phyloP scores from a whole-genome alignment of 2,797 vertebrate species.

The Megalops cyprinoides region DNA sequence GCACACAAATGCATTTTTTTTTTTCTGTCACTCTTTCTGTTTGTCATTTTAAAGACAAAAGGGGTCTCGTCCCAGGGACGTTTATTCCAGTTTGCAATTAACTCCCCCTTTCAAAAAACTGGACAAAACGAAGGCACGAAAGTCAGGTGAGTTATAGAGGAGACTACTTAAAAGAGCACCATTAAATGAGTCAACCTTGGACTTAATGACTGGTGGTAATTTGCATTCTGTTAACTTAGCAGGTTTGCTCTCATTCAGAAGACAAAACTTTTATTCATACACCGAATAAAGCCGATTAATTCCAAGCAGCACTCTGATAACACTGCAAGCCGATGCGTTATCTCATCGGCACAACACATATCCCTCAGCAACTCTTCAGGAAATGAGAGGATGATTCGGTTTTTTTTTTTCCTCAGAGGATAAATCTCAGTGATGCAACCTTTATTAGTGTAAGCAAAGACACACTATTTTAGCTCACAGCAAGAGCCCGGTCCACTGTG shows the following conservation, averaged over 20 bases:
- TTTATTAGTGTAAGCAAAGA: constrained; percentile 1
- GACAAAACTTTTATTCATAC: constrained; percentile 41
- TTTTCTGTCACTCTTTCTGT: constrained; percentile 49
- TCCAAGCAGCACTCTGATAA: constrained; percentile 38
- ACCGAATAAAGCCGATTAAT: constrained; percentile 52
- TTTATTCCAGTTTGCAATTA: constrained; percentile 62
- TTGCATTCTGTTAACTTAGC: constrained; percentile 61
- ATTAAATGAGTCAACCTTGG: constrained; percentile 70
- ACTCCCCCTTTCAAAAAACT: constrained; percentile 67
- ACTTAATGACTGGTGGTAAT: constrained; percentile 49
- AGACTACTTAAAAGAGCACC: constrained; percentile 51
- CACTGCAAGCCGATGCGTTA: constrained; percentile 44
- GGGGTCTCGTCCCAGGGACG: constrained; percentile 51
- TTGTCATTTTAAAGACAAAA: constrained; percentile 52
- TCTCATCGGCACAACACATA: constrained; percentile 42
- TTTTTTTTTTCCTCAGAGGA: constrained; percentile 2
- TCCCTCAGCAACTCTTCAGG: constrained; percentile 35
- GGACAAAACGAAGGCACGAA: constrained; percentile 57
- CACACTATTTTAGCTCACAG: neutral
- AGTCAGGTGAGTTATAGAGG: constrained; percentile 36
- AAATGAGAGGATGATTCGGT: constrained; percentile 17
- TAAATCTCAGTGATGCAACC: constrained; percentile 35
- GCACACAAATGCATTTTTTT: constrained; percentile 35
- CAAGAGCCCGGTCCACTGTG: neutral
- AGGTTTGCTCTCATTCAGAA: constrained; percentile 53